These are phyloP conservation scores for Phyllotreta striolata DNA, from an alignment of 2,888 invertebrate genomes.

Conservation along the genomic window DNA sequence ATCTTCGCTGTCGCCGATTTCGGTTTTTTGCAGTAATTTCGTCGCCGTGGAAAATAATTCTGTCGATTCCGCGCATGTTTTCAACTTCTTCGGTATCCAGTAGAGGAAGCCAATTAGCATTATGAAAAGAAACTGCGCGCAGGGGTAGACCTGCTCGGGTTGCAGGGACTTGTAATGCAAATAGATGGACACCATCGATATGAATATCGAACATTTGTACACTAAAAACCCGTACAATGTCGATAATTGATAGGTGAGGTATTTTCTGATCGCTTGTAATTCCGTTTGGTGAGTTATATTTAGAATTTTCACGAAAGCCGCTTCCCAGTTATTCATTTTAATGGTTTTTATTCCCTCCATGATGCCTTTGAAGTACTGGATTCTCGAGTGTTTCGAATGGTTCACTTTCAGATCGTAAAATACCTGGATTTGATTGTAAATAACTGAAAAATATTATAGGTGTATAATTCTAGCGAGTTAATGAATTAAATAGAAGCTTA, in stretches of 20 bases:
- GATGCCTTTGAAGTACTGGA: conserved; percentile 10
- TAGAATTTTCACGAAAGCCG: conserved; percentile 14
- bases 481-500: conserved; percentile 3
- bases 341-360: conserved; percentile 13
- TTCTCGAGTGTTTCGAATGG: background rate
- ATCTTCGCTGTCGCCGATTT: background rate
- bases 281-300: background rate
- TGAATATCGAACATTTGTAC: conserved; percentile 2
- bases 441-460: conserved; percentile 1
- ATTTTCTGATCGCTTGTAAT: background rate
- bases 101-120: background rate
- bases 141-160: conserved; percentile 10
- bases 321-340: conserved; percentile 22
- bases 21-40: background rate
- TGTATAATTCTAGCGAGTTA: background rate
- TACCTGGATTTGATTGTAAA: background rate
- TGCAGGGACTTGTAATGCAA: background rate
- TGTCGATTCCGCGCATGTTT: background rate
- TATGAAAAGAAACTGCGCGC: conserved; percentile 4
- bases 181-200: background rate
- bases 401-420: background rate
- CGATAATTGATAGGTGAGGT: conserved; percentile 1
- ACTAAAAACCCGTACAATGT: conserved; percentile 3
- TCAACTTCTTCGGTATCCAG: conserved; percentile 7
- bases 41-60: background rate